Evolutionary conservation across 2,797 vertebrate species (phyloP), one percentile per base, ranked within the genome.

Genomic region (Aldrovandia affinis): DNA sequence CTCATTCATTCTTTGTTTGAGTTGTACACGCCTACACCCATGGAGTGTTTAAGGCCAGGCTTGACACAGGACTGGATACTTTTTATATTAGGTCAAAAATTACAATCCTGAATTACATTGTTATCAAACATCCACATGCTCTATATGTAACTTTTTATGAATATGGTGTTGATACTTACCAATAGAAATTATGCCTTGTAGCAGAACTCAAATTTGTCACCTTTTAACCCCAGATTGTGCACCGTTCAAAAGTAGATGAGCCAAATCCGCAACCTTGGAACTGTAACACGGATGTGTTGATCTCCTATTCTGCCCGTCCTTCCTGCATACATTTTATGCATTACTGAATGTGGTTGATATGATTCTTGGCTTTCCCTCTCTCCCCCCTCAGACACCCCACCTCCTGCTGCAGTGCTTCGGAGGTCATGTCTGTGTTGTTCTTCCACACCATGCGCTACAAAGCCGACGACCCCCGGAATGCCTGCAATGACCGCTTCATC

Each of bases 401-500:
- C 30, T 97, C 96, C n/a, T 97, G 97, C 89, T 97, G 96, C 95
- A 98, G 97, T 12, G 94, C 96, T 8, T 96, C 97, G 0, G 96
- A 98, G 90, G 94, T 98, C 85, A 94, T 97, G 96, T 97, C 97
- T 0, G 97, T 97, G 89, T 92, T 98, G 73, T 97, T 98, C 88
- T 98, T 97, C 89, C 88, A 97, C 87, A 91, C 95, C 44, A 97
- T 98, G 97, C 96, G 92, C 82, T 98, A 97, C 65, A 96, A 96
- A 89, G 86, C 95, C 0, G 68, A 85, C 0, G 96, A 97, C 75
- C 97, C 96, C 0, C 93, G 95, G 80, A 95, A 96, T 82, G 92
- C 94, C 63, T 94, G 95, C 84, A 98, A 97, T 0, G 97, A 98
- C 91, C 96, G 96, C 81, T 97, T 97, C 84, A 90, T 98, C 83